A percentile compares a stretch with the other conserved stretches of the same genome.
phyloP scores from a whole-genome alignment of 1,140 invertebrate species.

The Anagrus nilaparvatae region DNA sequence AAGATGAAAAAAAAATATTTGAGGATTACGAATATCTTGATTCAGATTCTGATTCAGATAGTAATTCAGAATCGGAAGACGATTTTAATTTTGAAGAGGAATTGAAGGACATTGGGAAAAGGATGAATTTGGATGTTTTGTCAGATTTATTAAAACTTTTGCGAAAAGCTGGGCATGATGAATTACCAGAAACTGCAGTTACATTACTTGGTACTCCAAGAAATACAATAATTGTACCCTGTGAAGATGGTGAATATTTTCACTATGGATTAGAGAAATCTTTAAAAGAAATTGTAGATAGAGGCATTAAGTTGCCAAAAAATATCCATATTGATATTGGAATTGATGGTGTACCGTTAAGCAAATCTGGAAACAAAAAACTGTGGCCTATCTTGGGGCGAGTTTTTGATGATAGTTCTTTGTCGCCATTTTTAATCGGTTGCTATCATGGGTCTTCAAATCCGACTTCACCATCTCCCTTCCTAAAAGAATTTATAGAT shows the following conservation, averaged over 20 bases:
- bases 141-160: no score
- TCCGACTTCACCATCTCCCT: conserved; percentile 14
- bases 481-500: conserved; percentile 17
- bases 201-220: neutral
- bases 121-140: no score
- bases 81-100: no score
- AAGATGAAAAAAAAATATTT: no score
- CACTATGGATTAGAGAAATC: neutral
- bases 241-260: neutral
- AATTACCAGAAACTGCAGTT: neutral
- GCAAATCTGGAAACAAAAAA: neutral
- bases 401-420: neutral
- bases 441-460: conserved; percentile 19
- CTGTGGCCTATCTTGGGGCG: conserved; percentile 1
- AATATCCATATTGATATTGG: neutral
- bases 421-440: conserved; percentile 16
- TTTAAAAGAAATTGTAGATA: neutral
- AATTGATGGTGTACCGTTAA: neutral
- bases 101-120: no score
- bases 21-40: no score
- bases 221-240: neutral
- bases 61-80: no score
- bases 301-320: neutral
- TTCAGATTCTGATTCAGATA: no score
- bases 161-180: neutral